Conservation (phyloP, 2,797 vertebrate genomes). For the Bovichtus diacanthus region DNA sequence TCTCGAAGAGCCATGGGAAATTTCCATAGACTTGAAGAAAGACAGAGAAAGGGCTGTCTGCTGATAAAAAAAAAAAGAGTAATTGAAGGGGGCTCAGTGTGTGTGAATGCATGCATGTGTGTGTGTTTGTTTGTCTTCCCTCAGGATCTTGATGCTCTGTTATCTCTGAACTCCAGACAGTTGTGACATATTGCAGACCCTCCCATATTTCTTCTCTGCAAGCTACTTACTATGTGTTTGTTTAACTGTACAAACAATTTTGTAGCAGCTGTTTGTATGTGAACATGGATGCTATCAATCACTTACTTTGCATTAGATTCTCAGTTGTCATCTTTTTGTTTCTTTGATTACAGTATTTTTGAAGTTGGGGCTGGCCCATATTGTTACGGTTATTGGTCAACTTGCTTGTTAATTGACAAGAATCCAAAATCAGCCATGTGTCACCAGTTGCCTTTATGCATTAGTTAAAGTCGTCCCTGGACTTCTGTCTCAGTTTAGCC, state of each 20-base stretch:
- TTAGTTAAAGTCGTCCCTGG: neutral
- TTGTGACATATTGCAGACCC: conserved; percentile 50
- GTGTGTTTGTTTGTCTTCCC: conserved; percentile 43
- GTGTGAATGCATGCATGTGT: conserved; percentile 5
- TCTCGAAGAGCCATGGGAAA: conserved; percentile 72
- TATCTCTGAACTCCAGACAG: conserved; percentile 62
- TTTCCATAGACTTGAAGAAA: conserved; percentile 46
- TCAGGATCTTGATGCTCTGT: conserved; percentile 53
- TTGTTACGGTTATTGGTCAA: neutral
- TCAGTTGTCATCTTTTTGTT: neutral
- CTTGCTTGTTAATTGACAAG: neutral
- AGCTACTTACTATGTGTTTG: conserved; percentile 32
- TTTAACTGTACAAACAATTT: conserved; percentile 7
- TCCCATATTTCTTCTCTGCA: conserved; percentile 32
- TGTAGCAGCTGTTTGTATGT: neutral
- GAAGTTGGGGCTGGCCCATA: neutral
- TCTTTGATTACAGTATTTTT: neutral
- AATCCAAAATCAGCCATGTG: neutral
- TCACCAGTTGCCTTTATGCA: neutral
- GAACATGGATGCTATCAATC: neutral
- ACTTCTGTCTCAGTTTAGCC: neutral
- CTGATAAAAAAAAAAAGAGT: conserved; percentile 61
- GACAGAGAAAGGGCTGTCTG: conserved; percentile 65
- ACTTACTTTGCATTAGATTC: neutral
- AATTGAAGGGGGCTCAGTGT: conserved; percentile 18